Evolutionary conservation across 1,140 invertebrate species (phyloP).

Genomic region (Triops cancriformis): DNA sequence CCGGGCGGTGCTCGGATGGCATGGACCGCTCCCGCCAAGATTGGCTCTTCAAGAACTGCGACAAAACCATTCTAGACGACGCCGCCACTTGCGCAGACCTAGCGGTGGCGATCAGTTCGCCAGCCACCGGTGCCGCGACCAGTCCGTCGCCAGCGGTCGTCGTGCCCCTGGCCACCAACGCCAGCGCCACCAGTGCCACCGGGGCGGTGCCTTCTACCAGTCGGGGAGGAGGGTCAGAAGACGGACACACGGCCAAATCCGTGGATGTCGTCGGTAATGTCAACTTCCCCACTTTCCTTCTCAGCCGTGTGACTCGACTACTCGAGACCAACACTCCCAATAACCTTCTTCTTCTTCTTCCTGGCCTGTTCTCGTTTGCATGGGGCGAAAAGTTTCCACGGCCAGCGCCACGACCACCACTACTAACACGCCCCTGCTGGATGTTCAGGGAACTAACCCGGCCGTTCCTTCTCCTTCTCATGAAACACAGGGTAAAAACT

Average conservation of each 20-base stretch:
- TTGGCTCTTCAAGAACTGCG: slow-evolving; percentile 72
- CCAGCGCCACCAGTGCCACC: slow-evolving; percentile 22
- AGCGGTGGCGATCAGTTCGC: slow-evolving; percentile 30
- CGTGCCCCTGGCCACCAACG: slow-evolving; percentile 1
- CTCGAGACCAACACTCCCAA: too few species aligned
- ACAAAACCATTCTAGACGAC: slow-evolving; percentile 43
- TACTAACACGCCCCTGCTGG: not conserved
- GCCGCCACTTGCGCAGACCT: slow-evolving; percentile 40
- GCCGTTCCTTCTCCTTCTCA: too few species aligned
- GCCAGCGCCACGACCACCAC: not conserved
- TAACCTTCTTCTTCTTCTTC: not conserved
- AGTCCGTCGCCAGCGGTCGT: slow-evolving; percentile 19
- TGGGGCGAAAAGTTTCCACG: not conserved
- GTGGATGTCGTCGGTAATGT: not conserved
- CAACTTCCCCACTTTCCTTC: not conserved
- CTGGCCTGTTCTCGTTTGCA: not conserved
- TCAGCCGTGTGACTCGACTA: not conserved
- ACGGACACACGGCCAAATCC: not conserved
- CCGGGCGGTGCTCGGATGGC: slow-evolving; percentile 78
- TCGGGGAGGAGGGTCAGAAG: slow-evolving; percentile 8
- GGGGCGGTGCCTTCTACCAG: slow-evolving; percentile 23
- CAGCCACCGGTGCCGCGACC: slow-evolving; percentile 15
- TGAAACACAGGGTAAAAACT: too few species aligned
- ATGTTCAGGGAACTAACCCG: not conserved
- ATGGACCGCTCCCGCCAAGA: slow-evolving; percentile 78